Evolutionary conservation across 1,140 invertebrate species (phyloP), one percentile per base, ranked within the genome.

Genomic region (Bilobella aurantiaca): DNA sequence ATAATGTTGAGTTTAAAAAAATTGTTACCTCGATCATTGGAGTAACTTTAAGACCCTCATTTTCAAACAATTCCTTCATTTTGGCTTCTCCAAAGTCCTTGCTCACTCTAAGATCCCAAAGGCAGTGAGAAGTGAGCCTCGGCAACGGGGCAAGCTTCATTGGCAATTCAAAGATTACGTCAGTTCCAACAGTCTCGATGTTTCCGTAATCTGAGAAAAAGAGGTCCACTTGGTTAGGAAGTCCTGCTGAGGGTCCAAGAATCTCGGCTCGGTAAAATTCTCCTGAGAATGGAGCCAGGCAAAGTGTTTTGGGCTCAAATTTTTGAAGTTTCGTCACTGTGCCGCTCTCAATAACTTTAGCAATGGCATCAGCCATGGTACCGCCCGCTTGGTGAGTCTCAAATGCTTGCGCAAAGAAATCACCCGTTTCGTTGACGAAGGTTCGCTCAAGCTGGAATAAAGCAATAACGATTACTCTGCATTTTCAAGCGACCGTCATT

Each of bases 61-160:
- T 23, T 14, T 5, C 5, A 25, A 3, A 14, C 3, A 59, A 30
- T 23, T 28, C 5, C 28, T 29, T 5, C 14, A 31, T 3, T 34
- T 29, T 8, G 2, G 27, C 34, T 46, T 65, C 57, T n/a, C 1
- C 5, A 1, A 31, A 16, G 1, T 65, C 56, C 25, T 46, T 59
- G 2, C 25, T 16, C 0, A 60, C 16, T 34, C 32, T 34, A 3
- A 42, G 46, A 23, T 65, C 64, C 64, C 64, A 65, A 14, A 34
- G 64, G 34, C 64, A 65, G 0, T 65, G 64, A 37, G 31, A 28
- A 14, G 32, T 37, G 8, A 65, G 34, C 1, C 64, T 56, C 23
- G 64, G 64, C 1, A 49, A 14, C 0, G 47, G 23, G 2, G 23
- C 18, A 18, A 59, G 46, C 25, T 65, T 29, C 3, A 21, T 23